Evolutionary conservation across 1,140 invertebrate genomes (phyloP).

Genomic region (Harpegnathos saltator): DNA sequence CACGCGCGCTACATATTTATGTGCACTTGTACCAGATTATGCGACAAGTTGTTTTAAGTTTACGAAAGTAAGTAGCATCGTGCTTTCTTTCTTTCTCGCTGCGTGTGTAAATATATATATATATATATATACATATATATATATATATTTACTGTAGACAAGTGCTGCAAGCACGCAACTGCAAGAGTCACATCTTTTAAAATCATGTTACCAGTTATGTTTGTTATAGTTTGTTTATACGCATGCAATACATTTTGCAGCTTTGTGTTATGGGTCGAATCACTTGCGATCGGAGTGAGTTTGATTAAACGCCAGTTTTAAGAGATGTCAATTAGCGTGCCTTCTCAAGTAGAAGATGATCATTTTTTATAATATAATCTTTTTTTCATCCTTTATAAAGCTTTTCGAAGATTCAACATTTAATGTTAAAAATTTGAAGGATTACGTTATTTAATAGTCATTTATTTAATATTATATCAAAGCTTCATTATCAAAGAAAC

Average conservation of each 20-base stretch:
- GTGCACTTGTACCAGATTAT: constrained; percentile 8
- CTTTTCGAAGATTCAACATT: too few species aligned
- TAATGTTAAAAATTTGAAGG: too few species aligned
- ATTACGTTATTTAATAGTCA: too few species aligned
- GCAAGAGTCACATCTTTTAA: neutral
- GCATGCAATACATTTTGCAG: constrained; percentile 39
- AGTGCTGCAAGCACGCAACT: neutral
- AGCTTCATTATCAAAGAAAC: too few species aligned
- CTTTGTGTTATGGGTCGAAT: constrained; percentile 17
- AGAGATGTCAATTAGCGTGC: too few species aligned
- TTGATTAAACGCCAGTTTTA: too few species aligned
- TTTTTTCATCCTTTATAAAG: too few species aligned
- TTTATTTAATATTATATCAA: too few species aligned
- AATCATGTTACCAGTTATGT: neutral
- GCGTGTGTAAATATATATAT: too few species aligned
- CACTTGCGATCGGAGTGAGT: neutral
- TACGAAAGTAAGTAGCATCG: constrained; percentile 30
- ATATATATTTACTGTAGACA: neutral
- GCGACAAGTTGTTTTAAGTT: neutral
- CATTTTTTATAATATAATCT: too few species aligned
- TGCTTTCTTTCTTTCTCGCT: neutral
- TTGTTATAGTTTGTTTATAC: constrained; percentile 14
- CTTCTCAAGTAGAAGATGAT: too few species aligned
- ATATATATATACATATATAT: too few species aligned
- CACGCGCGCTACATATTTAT: neutral